Evolutionary conservation across 2,113 vertebrate genomes (phyloP).

Genomic region (Craseonycteris thonglongyai): DNA sequence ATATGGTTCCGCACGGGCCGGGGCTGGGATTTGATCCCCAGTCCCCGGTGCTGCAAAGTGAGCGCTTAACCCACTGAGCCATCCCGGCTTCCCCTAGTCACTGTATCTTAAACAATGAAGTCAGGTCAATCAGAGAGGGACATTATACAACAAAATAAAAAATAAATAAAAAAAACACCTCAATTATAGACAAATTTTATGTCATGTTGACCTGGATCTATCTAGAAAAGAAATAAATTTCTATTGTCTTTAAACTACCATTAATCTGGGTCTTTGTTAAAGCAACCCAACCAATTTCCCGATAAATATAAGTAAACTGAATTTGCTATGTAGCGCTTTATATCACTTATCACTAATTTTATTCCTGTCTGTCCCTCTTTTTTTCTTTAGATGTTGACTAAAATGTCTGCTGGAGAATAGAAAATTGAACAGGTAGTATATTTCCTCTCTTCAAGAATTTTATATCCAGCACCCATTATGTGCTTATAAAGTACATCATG

Average conservation of each 20-base stretch:
- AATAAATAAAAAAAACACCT: background rate
- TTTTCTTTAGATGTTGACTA: background rate
- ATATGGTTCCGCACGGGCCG: too few species aligned
- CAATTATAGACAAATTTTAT: background rate
- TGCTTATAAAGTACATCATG: background rate
- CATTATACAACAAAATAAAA: background rate
- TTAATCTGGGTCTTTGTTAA: background rate
- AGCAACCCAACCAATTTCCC: background rate
- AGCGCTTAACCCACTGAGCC: too few species aligned
- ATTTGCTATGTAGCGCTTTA: background rate
- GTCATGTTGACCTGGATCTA: background rate
- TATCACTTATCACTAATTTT: background rate
- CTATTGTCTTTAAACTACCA: background rate
- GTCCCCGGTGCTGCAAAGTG: too few species aligned
- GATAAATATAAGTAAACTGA: background rate
- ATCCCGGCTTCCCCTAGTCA: too few species aligned
- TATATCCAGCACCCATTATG: rapidly evolving
- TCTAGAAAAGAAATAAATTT: background rate
- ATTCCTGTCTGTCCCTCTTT: background rate
- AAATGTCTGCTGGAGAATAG: background rate
- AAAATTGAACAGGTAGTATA: background rate
- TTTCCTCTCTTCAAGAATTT: background rate
- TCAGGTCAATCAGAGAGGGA: background rate
- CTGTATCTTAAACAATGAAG: background rate
- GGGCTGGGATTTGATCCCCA: too few species aligned